These are phyloP conservation scores for Turritopsis dohrnii DNA, from an alignment of 30 jellyfish, hydroid and myxozoan species.

Conservation along the genomic window DNA sequence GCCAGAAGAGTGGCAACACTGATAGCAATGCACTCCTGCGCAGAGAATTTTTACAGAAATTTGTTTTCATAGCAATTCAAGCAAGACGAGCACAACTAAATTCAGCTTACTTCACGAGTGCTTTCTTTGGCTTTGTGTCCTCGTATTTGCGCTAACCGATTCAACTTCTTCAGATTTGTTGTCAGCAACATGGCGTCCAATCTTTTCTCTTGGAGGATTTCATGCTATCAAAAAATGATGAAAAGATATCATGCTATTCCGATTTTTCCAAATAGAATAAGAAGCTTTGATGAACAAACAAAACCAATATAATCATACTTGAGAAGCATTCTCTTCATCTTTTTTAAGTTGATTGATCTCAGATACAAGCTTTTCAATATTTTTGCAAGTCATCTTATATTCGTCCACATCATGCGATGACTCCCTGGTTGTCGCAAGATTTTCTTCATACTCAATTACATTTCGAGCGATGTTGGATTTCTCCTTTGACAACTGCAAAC, in stretches of 20 bases:
- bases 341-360: constrained; percentile 46
- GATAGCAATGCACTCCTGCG: no score
- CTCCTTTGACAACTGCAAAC: background rate
- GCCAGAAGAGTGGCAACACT: no score
- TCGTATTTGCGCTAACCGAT: constrained; percentile 63
- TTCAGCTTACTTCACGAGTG: constrained; percentile 54
- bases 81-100: no score
- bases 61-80: no score
- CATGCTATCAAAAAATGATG: constrained; percentile 26
- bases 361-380: constrained; percentile 39
- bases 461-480: background rate
- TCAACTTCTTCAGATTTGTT: constrained; percentile 62
- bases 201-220: constrained; percentile 44
- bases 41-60: no score
- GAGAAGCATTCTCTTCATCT: background rate
- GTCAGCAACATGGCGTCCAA: constrained; percentile 52
- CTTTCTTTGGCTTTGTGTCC: constrained; percentile 65
- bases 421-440: constrained; percentile 36
- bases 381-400: constrained; percentile 36
- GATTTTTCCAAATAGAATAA: background rate
- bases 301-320: background rate
- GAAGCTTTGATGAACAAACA: background rate
- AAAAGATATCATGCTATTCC: background rate
- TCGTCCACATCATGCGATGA: constrained; percentile 40
- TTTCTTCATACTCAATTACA: constrained; percentile 53